phyloP scores from a whole-genome alignment of 2,888 invertebrate species.

The Cyclophora punctaria region DNA sequence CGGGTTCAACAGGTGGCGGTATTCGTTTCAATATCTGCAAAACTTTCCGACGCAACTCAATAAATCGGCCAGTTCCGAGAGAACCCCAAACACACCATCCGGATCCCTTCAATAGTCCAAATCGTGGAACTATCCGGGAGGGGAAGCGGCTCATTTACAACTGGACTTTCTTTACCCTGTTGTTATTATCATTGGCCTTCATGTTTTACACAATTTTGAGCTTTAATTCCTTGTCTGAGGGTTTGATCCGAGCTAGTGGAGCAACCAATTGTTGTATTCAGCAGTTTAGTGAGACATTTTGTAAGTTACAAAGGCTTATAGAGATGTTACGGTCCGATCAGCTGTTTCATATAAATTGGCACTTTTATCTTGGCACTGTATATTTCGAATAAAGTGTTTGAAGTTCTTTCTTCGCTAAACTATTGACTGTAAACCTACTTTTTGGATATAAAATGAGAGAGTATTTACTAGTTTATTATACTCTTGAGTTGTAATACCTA shows the following conservation, averaged over 20 bases:
- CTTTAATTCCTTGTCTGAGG: conserved; percentile 33
- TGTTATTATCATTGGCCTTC: conserved; percentile 60
- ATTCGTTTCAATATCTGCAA: conserved; percentile 73
- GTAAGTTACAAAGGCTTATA: conserved; percentile 49
- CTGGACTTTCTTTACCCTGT: conserved; percentile 56
- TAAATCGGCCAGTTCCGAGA: conserved; percentile 51
- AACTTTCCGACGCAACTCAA: conserved; percentile 67
- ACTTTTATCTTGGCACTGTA: neutral
- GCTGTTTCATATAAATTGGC: conserved; percentile 30
- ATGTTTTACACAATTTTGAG: conserved; percentile 43
- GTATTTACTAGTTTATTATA: no score
- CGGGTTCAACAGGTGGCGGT: conserved; percentile 66
- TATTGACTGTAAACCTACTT: no score
- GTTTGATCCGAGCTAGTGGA: conserved; percentile 29
- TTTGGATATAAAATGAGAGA: no score
- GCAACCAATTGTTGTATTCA: conserved; percentile 35
- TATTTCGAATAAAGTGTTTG: neutral
- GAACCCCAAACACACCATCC: conserved; percentile 19
- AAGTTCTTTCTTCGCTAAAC: no score
- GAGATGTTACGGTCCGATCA: conserved; percentile 51
- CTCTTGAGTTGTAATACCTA: no score
- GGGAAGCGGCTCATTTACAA: conserved; percentile 33
- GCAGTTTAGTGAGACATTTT: conserved; percentile 57
- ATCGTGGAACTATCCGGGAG: conserved; percentile 19
- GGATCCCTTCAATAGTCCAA: conserved; percentile 18